Conservation (phyloP, 2,888 invertebrate species). For the Cerceris ruficornis region DNA sequence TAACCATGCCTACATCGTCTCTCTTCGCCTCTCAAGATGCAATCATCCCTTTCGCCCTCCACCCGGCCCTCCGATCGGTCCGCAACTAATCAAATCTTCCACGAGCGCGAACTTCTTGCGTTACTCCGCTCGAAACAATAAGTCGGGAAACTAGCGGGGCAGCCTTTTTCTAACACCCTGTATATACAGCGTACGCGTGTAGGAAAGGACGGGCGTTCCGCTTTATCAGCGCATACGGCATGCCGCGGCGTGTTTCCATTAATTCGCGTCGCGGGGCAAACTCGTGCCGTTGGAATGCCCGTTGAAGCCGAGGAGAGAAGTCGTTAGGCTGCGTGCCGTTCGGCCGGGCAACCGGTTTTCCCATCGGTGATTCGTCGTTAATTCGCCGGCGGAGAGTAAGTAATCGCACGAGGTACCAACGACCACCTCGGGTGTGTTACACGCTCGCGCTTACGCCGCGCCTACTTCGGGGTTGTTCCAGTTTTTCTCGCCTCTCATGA, state of each 20-base stretch:
- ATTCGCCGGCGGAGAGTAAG: slow-evolving; percentile 75
- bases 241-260: slow-evolving; percentile 77
- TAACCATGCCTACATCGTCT: too few relatives aligned
- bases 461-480: slow-evolving; percentile 48
- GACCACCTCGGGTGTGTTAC: slow-evolving; percentile 72
- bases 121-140: background rate
- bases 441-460: slow-evolving; percentile 61
- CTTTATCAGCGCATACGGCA: slow-evolving; percentile 75
- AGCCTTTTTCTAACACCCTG: background rate
- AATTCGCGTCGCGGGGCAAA: slow-evolving; percentile 76
- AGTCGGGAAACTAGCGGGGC: background rate
- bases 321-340: slow-evolving; percentile 74
- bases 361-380: slow-evolving; percentile 77
- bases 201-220: slow-evolving; percentile 67
- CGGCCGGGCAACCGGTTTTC: slow-evolving; percentile 76
- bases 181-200: slow-evolving; percentile 57
- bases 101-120: too few relatives aligned
- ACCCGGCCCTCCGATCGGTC: background rate
- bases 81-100: background rate
- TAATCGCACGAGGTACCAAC: slow-evolving; percentile 70
- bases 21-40: too few relatives aligned
- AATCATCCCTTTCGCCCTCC: too few relatives aligned
- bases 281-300: slow-evolving; percentile 75
- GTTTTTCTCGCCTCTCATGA: slow-evolving; percentile 31
- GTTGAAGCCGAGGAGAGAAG: slow-evolving; percentile 71